These are phyloP conservation scores for Papilio polyxenes DNA, from an alignment of 1,140 invertebrate species.

Conservation along the genomic window DNA sequence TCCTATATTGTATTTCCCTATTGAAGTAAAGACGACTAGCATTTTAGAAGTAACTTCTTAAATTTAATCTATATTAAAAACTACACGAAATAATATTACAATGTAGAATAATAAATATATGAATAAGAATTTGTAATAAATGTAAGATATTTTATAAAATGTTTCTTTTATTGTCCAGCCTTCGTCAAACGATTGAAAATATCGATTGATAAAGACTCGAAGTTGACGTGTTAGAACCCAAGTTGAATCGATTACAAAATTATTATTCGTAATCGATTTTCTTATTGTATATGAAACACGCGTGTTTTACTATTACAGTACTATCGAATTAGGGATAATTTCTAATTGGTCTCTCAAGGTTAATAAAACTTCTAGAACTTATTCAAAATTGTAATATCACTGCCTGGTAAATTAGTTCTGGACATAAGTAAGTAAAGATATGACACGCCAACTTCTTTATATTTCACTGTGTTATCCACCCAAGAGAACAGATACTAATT, in stretches of 20 bases:
- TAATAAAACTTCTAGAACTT: background rate
- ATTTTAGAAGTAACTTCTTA: background rate
- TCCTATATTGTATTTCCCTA: background rate
- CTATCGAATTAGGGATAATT: background rate
- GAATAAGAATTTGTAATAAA: background rate
- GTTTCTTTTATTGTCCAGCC: conserved; percentile 1
- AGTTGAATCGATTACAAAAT: background rate
- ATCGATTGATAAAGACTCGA: conserved; percentile 25
- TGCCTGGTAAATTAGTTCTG: background rate
- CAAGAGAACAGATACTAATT: conserved; percentile 1
- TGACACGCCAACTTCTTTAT: conserved; percentile 20
- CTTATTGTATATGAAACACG: background rate
- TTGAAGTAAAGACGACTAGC: background rate
- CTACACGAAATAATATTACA: no score
- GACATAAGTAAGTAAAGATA: background rate
- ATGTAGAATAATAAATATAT: background rate
- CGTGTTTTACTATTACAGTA: background rate
- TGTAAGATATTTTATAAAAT: background rate
- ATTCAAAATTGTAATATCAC: background rate
- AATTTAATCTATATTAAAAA: no score
- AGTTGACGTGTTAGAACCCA: background rate
- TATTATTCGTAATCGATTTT: background rate
- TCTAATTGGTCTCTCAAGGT: background rate
- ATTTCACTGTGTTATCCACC: background rate
- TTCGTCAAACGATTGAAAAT: conserved; percentile 6